phyloP scores from a whole-genome alignment of 1,140 invertebrate species.

The Drosophila quadrilineata region DNA sequence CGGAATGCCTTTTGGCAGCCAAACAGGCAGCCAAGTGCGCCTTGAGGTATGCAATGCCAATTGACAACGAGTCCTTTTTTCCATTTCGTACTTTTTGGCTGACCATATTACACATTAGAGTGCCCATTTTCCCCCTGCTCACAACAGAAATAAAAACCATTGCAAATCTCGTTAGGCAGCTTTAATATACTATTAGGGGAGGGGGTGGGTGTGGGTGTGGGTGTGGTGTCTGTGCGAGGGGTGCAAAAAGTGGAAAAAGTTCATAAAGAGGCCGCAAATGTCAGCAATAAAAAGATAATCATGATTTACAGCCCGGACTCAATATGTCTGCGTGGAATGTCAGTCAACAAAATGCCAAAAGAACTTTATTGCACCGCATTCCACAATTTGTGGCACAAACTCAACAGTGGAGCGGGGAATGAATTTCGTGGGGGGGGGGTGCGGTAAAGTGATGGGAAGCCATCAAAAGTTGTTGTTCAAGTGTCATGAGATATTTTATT shows the following conservation, averaged over 20 bases:
- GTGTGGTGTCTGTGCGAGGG: too few species aligned
- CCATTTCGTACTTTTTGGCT: background rate
- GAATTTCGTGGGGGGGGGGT: background rate
- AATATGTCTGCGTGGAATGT: constrained; percentile 42
- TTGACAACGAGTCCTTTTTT: constrained; percentile 7
- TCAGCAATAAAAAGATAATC: constrained; percentile 52
- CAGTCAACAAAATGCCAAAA: constrained; percentile 36
- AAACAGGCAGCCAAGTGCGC: constrained; percentile 10
- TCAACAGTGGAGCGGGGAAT: background rate
- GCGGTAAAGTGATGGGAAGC: background rate
- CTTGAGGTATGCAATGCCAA: constrained; percentile 45
- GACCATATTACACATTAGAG: constrained; percentile 30
- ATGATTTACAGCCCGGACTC: constrained; percentile 63
- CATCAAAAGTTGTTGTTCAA: constrained; percentile 48
- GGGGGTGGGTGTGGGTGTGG: too few species aligned
- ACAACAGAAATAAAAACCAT: constrained; percentile 15
- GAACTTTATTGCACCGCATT: constrained; percentile 35
- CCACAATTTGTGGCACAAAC: background rate
- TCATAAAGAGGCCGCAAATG: constrained; percentile 45
- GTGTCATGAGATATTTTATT: constrained; percentile 50
- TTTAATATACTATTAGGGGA: constrained; percentile 2
- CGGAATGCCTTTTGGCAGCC: constrained; percentile 64
- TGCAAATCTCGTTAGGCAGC: constrained; percentile 42
- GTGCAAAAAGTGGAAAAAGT: constrained; percentile 20
- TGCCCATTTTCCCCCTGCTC: too few species aligned